phyloP scores from a whole-genome alignment of 2,797 vertebrate genomes.

The Sebastiscus albofasciatus region DNA sequence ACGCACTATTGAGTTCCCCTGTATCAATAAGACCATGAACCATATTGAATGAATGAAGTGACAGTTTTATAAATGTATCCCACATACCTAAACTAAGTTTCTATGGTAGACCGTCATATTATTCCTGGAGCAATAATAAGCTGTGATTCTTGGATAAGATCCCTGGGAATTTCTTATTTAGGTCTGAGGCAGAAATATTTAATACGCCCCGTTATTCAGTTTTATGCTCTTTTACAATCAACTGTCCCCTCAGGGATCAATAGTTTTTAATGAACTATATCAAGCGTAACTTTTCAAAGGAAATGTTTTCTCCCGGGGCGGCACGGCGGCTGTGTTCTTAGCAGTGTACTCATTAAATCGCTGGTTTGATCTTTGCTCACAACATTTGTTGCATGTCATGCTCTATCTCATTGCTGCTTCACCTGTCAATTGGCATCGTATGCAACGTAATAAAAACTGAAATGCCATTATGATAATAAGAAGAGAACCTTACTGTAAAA shows the following conservation, averaged over 20 bases:
- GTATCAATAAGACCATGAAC: not conserved
- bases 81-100: not conserved
- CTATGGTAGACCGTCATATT: not conserved
- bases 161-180: not conserved
- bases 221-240: slow-evolving; percentile 41
- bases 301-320: slow-evolving; percentile 43
- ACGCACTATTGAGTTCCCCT: not conserved
- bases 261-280: slow-evolving; percentile 66
- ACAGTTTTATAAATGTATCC: not conserved
- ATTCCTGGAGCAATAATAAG: not conserved
- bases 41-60: not conserved
- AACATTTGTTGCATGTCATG: slow-evolving; percentile 21
- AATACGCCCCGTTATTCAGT: slow-evolving; percentile 32
- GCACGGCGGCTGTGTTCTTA: slow-evolving; percentile 20
- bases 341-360: slow-evolving; percentile 43
- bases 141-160: slow-evolving; percentile 8
- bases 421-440: slow-evolving; percentile 2
- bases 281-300: slow-evolving; percentile 33
- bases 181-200: slow-evolving; percentile 25
- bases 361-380: slow-evolving; percentile 36
- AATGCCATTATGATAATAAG: not conserved
- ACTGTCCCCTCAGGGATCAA: slow-evolving; percentile 62
- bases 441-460: not conserved
- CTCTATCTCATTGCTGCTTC: slow-evolving; percentile 7
- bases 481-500: not conserved